Evolutionary conservation across 1,140 invertebrate genomes (phyloP).

Genomic region (Drosophila nannoptera): DNA sequence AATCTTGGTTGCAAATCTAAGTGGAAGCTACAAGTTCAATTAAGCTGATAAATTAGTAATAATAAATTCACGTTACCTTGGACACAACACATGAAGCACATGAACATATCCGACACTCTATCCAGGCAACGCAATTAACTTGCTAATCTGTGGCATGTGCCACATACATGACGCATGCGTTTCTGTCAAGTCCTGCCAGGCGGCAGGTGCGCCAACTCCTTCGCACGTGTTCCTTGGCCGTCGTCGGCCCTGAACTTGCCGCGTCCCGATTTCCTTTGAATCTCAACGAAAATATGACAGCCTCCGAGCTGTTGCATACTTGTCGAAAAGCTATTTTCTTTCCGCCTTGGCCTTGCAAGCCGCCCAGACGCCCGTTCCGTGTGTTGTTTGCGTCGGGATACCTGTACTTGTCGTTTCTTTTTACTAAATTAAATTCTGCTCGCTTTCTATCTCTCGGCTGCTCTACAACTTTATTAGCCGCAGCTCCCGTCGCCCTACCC

Average conservation of each 20-base stretch:
- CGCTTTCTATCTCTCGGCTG: conserved; percentile 31
- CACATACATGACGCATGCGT: conserved; percentile 17
- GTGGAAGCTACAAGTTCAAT: neutral
- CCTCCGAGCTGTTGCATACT: neutral
- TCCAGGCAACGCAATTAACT: conserved; percentile 37
- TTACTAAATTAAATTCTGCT: conserved; percentile 67
- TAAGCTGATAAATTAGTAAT: neutral
- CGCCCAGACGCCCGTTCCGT: conserved; percentile 10
- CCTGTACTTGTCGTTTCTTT: conserved; percentile 38
- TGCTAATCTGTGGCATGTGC: conserved; percentile 39
- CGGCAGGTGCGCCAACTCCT: neutral
- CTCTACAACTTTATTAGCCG: conserved; percentile 66
- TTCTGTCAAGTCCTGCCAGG: neutral
- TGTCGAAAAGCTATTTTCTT: conserved; percentile 58
- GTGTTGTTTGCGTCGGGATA: neutral
- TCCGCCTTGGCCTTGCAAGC: conserved; percentile 24
- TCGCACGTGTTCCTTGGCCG: no score
- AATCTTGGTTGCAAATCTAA: neutral
- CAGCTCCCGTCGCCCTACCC: conserved; percentile 38
- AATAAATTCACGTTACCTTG: neutral
- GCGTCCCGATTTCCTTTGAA: no score
- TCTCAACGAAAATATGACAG: no score
- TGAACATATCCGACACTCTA: conserved; percentile 17
- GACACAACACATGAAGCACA: conserved; percentile 1
- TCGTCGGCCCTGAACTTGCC: no score